These are phyloP conservation scores for Synergus umbraculus DNA, from an alignment of 2,888 invertebrate genomes.

Conservation along the genomic window DNA sequence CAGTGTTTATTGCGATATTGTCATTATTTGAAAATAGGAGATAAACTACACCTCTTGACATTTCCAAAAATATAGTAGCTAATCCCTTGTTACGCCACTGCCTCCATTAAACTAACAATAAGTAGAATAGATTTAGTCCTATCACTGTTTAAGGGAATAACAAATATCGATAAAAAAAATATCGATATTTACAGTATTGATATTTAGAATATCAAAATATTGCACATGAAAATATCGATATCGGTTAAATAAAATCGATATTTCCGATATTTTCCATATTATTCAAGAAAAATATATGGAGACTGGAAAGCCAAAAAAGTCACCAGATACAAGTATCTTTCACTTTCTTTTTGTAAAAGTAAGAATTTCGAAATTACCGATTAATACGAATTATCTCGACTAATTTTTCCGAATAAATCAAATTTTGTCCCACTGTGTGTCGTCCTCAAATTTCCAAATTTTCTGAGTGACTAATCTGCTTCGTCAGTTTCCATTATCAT, in stretches of 20 bases:
- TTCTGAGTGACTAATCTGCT: not conserved
- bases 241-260: too few relatives aligned
- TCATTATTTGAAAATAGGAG: not conserved
- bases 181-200: too few relatives aligned
- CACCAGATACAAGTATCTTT: not conserved
- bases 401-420: too few relatives aligned
- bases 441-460: not conserved
- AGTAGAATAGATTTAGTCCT: not conserved
- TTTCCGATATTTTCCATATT: not conserved
- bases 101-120: constrained; percentile 1
- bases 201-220: too few relatives aligned
- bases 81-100: constrained; percentile 4
- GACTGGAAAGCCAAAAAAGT: not conserved
- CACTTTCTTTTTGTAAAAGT: not conserved
- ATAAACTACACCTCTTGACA: not conserved
- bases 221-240: too few relatives aligned
- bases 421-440: too few relatives aligned
- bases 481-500: not conserved
- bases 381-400: too few relatives aligned
- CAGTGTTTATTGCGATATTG: not conserved
- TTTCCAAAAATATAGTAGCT: not conserved
- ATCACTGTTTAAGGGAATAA: not conserved
- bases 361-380: too few relatives aligned
- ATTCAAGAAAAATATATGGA: not conserved
- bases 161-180: not conserved